These are phyloP conservation scores for Camponotus floridanus DNA, from an alignment of 1,140 invertebrate genomes.

Conservation along the genomic window DNA sequence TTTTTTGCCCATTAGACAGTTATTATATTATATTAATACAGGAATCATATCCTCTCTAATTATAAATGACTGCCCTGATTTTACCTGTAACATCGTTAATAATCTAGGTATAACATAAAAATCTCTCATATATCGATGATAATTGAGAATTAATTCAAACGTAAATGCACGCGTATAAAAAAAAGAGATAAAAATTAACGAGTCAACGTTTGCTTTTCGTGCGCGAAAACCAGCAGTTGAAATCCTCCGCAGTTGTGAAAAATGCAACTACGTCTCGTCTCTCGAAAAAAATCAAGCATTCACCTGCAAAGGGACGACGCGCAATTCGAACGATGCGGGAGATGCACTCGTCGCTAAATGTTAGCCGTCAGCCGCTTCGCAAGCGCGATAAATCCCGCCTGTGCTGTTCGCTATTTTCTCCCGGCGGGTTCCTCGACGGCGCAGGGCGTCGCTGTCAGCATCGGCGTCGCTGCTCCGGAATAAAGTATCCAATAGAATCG, in stretches of 20 bases:
- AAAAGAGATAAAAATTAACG: slow-evolving; percentile 19
- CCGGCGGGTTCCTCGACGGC: slow-evolving; percentile 27
- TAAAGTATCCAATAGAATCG: slow-evolving; percentile 75
- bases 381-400: slow-evolving; percentile 58
- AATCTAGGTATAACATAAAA: too few species aligned
- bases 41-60: too few species aligned
- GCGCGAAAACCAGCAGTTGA: background rate
- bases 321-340: slow-evolving; percentile 29
- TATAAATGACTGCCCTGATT: too few species aligned
- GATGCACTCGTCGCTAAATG: slow-evolving; percentile 53
- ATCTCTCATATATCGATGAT: background rate
- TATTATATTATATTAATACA: too few species aligned
- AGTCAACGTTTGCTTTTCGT: slow-evolving; percentile 28
- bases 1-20: too few species aligned
- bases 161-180: background rate
- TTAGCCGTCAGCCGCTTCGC: slow-evolving; percentile 55
- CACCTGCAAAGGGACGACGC: slow-evolving; percentile 14
- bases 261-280: slow-evolving; percentile 17
- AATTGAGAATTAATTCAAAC: background rate
- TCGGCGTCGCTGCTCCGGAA: slow-evolving; percentile 49
- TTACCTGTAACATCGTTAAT: too few species aligned
- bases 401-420: slow-evolving; percentile 56
- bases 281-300: slow-evolving; percentile 41
- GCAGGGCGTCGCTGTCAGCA: slow-evolving; percentile 15
- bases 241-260: slow-evolving; percentile 13